phyloP scores from a whole-genome alignment of 2,797 vertebrate species.

The Enteromius treurensis region DNA sequence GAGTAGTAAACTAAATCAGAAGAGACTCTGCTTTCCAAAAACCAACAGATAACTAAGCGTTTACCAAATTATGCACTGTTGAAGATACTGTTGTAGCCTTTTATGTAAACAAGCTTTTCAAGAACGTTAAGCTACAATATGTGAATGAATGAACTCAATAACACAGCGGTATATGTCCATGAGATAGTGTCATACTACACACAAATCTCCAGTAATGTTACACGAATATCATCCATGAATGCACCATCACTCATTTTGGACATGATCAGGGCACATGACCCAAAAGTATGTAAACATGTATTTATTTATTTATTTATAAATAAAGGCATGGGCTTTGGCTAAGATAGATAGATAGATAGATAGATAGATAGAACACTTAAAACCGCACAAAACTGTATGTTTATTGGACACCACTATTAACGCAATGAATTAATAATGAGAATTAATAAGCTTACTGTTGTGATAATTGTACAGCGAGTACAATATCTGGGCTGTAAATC shows the following conservation, averaged over 20 bases:
- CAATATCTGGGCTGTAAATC: background rate
- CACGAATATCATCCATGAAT: background rate
- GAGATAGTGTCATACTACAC: background rate
- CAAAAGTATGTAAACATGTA: background rate
- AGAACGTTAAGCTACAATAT: background rate
- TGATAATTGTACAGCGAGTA: background rate
- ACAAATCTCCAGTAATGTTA: background rate
- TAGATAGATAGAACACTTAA: background rate
- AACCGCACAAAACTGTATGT: background rate
- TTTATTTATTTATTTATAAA: background rate
- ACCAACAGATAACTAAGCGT: conserved; percentile 16
- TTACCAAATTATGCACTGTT: background rate
- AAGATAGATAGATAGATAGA: background rate
- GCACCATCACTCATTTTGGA: background rate
- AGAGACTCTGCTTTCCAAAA: background rate
- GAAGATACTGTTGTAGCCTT: background rate
- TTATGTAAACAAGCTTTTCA: conserved; percentile 4
- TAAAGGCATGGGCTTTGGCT: background rate
- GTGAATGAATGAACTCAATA: conserved; percentile 8
- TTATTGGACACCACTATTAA: background rate
- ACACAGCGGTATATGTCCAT: background rate
- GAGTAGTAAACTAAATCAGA: background rate
- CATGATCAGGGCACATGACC: background rate
- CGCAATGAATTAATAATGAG: background rate
- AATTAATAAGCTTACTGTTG: background rate